phyloP scores from a whole-genome alignment of 1,140 invertebrate genomes.

The Drosophila pseudoobscura region DNA sequence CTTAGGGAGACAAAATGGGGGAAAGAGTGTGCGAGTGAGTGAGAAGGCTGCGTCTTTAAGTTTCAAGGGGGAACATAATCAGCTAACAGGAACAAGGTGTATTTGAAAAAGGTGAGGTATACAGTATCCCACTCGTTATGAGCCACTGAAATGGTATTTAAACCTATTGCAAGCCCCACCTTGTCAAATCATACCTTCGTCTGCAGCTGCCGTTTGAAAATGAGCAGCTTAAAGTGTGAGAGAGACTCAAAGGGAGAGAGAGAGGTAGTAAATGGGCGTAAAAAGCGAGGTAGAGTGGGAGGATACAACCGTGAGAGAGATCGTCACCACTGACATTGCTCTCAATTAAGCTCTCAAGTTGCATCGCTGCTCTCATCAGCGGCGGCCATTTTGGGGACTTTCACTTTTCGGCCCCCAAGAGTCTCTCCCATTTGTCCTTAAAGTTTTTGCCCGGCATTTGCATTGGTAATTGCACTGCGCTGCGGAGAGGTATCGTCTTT shows the following conservation, averaged over 20 bases:
- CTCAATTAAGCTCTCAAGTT: conserved; percentile 51
- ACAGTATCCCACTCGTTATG: too few species aligned
- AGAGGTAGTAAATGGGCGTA: background rate
- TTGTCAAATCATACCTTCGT: too few species aligned
- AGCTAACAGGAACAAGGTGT: too few species aligned
- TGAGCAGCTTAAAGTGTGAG: too few species aligned
- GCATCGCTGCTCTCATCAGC: conserved; percentile 5
- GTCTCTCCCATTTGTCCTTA: conserved; percentile 21
- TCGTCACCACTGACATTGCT: conserved; percentile 34
- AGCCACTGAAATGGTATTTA: too few species aligned
- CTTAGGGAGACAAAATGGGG: background rate
- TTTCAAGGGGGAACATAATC: conserved; percentile 1
- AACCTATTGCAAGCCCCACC: too few species aligned
- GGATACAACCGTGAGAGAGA: background rate
- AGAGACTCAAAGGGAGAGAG: too few species aligned
- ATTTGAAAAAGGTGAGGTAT: too few species aligned
- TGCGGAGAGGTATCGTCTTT: too few species aligned
- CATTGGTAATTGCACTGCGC: conserved; percentile 5
- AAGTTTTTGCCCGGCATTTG: background rate
- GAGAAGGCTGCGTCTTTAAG: conserved; percentile 9
- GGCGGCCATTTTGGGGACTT: conserved; percentile 18
- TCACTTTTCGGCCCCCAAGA: background rate
- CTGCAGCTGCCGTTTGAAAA: too few species aligned
- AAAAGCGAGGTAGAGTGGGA: too few species aligned
- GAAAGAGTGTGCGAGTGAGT: too few species aligned